Base-by-base conservation (phyloP, 2,888 invertebrate species). In the Athalia circularis region DNA sequence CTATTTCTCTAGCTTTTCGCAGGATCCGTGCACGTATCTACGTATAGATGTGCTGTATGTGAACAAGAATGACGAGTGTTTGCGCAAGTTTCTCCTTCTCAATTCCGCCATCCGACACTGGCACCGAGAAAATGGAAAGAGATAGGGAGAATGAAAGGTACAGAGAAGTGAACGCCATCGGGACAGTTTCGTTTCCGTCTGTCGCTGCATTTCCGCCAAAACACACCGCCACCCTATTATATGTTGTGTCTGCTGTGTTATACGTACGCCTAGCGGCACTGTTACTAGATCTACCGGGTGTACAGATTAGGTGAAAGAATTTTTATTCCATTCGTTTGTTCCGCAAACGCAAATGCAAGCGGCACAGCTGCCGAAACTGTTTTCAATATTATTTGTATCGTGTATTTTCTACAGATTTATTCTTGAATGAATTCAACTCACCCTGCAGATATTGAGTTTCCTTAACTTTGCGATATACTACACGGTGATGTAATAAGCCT, bases 401-500 rank as follows among this genome's bases (percentile, higher is more conserved):
- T 29, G 29, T 29, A 29, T 2, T 29, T 29, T 29, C 29, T 29
- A 29, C 29, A 29, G 29, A 29, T 29, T 29, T 29, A 52, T 52
- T 52, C 52, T 52, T 11, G 52, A 7, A 11, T 11, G 52, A 11
- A 52, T 52, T 61, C 29, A 8, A 54, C 54, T 68, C 52, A 52
- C 54, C 68, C 9, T 11, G 11, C 11, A 6, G n/a, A 68, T 11
- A 1, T 15, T 4, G 11, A 11, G 9, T n/a, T 68, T 54, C 54
- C 11, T 54, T 11, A 29, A 45, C 13, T 13, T 59, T n/a, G 11
- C 57, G 29, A 29, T 29, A 29, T 62, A 74, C 85, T 80, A 87
- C 48, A 87, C 87, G 77, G 87, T 88, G 79, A 88, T 87, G 79
- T 88, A 88, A 81, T 88, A 88, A 15, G 88, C 86, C 65, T 88